phyloP scores from a whole-genome alignment of 2,113 vertebrate genomes.

The Onychorhynchus coronatus region DNA sequence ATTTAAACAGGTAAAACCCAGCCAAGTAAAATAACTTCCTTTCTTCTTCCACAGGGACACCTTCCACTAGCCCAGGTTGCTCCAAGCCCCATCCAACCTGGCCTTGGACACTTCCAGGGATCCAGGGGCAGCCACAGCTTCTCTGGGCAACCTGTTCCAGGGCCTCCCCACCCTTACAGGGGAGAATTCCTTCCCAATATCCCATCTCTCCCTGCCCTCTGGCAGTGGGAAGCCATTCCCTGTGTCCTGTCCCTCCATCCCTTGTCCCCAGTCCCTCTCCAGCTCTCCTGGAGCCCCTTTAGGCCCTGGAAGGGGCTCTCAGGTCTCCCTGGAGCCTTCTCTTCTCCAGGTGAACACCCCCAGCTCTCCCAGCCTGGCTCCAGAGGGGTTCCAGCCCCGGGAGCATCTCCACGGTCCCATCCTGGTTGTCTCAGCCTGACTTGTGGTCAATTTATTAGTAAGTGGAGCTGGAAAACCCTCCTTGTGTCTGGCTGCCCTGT shows the following conservation, averaged over 20 bases:
- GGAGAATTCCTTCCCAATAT: fast-evolving
- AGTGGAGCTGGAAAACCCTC: neutral
- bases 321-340: neutral
- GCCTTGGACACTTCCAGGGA: neutral
- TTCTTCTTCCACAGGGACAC: neutral
- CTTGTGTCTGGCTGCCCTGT: neutral
- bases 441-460: neutral
- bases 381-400: neutral
- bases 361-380: neutral
- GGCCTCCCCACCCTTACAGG: neutral
- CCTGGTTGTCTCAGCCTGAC: neutral
- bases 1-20: neutral
- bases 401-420: neutral
- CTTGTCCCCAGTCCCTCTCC: neutral
- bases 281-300: neutral
- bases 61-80: fast-evolving
- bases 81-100: neutral
- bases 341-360: fast-evolving
- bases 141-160: neutral
- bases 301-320: neutral
- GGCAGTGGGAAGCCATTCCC: neutral
- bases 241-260: neutral
- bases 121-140: neutral
- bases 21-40: neutral
- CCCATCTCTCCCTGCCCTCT: fast-evolving